Evolutionary conservation across 2,888 invertebrate genomes (phyloP).

Genomic region (Mythimna impura): DNA sequence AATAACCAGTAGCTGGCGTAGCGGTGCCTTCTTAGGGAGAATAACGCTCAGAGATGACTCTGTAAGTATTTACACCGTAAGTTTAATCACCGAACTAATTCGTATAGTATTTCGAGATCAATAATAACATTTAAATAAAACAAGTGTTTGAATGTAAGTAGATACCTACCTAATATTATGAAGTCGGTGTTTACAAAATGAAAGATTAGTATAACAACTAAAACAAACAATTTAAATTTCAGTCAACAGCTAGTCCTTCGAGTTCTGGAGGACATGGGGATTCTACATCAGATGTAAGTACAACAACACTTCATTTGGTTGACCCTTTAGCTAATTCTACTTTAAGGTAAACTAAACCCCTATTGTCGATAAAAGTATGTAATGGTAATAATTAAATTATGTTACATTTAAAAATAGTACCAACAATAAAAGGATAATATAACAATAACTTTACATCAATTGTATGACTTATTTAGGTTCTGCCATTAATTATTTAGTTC

Average conservation of each 20-base stretch:
- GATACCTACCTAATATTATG: background rate
- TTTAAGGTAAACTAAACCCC: background rate
- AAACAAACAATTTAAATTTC: constrained; percentile 60
- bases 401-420: background rate
- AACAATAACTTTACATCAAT: background rate
- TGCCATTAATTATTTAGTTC: background rate
- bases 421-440: background rate
- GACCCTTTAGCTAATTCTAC: background rate
- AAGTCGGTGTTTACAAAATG: background rate
- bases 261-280: constrained; percentile 86
- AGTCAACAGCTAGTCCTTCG: constrained; percentile 86
- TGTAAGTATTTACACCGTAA: constrained; percentile 70
- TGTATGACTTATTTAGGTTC: background rate
- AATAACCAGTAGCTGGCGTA: constrained; percentile 87
- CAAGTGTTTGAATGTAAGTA: background rate
- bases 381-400: background rate
- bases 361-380: background rate
- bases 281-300: constrained; percentile 84
- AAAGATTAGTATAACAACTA: background rate
- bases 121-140: background rate
- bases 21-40: constrained; percentile 87
- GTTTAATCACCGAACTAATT: constrained; percentile 19
- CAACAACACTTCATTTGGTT: background rate
- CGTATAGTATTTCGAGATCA: background rate
- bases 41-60: constrained; percentile 88